Evolutionary conservation across 2,797 vertebrate genomes (phyloP), one percentile per base, ranked within the genome.

Genomic region (Epinephelus coioides): DNA sequence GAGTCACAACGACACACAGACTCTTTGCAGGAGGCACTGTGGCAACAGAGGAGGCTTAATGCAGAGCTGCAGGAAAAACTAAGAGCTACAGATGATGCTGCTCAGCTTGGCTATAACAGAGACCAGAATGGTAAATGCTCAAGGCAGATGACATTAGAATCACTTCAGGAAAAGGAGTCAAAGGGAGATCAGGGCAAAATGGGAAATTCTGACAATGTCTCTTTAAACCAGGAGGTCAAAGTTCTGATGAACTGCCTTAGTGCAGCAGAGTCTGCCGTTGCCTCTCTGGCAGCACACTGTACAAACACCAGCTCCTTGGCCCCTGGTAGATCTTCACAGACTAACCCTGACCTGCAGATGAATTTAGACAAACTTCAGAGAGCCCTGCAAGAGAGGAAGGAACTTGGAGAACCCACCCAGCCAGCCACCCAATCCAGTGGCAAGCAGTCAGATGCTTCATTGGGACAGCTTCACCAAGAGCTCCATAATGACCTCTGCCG

Each of bases 321-420:
- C 53, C 81, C 76, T 53, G 73, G 30, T 23, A 76, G 71, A 44
- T 75, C 81, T 43, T 68, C 83, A 12, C 68, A 57, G 50, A 84
- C 63, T 2, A 79, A 47, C 59, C 17, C 82, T 9, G 89, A 92
- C 19, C 83, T 96, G 30, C 82, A 94, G 47, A 81, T 73, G 7
- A 84, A 92, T 55, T 86, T 96, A 60, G 92, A 94, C 55, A 87
- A 90, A 68, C 94, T 96, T 62, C 91, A 93, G 57, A 86, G 38
- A 23, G 91, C 87, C 4, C 78, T 95, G 44, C 65, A 92, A 55
- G 85, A 94, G 56, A 94, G 74, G 76, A 80, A 85, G 7, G 68
- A 86, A 9, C 66, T 95, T 43, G 63, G n/a, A 30, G 70, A 76
- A 82, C 3, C 63, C 38, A 59, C 53, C 12, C 69, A 76, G 15